phyloP scores from a whole-genome alignment of 2,797 vertebrate genomes.

The Parotocinclus haroldoi region DNA sequence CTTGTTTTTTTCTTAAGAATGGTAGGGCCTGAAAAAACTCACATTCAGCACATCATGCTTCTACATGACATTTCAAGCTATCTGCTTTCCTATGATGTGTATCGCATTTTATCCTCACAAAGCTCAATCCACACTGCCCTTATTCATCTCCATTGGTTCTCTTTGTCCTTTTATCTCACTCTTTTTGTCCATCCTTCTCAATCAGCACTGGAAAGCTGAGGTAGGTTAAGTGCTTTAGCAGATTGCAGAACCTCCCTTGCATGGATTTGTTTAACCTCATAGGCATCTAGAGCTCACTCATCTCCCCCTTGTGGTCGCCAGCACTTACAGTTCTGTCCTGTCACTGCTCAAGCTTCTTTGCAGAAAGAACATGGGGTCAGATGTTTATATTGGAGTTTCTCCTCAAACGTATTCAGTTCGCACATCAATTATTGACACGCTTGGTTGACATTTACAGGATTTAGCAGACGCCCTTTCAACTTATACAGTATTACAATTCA shows the following conservation, averaged over 20 bases:
- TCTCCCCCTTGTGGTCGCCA: slow-evolving; percentile 24
- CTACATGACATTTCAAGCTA: too few species aligned
- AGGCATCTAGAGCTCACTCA: slow-evolving; percentile 27
- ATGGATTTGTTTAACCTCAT: slow-evolving; percentile 46
- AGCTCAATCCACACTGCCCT: background rate
- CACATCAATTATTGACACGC: too few species aligned
- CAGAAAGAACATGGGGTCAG: slow-evolving; percentile 5
- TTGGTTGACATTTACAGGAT: too few species aligned
- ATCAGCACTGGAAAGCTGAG: slow-evolving; percentile 78
- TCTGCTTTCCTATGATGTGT: background rate
- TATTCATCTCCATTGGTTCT: slow-evolving; percentile 21
- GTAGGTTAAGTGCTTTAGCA: slow-evolving; percentile 67
- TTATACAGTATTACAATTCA: too few species aligned
- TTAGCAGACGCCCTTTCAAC: too few species aligned
- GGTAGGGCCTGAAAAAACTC: too few species aligned
- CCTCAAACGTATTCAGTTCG: too few species aligned
- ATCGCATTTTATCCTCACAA: background rate
- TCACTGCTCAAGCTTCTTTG: slow-evolving; percentile 23
- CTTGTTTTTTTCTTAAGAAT: too few species aligned
- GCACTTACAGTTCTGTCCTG: background rate
- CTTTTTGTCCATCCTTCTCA: slow-evolving; percentile 43
- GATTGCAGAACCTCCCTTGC: slow-evolving; percentile 53
- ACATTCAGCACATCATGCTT: too few species aligned
- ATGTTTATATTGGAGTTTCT: too few species aligned
- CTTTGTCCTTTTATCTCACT: slow-evolving; percentile 49